A percentile compares a stretch with the other conserved stretches of the same genome.
Conservation (phyloP, 2,113 vertebrate species). For the Hydrochoerus hydrochaeris region DNA sequence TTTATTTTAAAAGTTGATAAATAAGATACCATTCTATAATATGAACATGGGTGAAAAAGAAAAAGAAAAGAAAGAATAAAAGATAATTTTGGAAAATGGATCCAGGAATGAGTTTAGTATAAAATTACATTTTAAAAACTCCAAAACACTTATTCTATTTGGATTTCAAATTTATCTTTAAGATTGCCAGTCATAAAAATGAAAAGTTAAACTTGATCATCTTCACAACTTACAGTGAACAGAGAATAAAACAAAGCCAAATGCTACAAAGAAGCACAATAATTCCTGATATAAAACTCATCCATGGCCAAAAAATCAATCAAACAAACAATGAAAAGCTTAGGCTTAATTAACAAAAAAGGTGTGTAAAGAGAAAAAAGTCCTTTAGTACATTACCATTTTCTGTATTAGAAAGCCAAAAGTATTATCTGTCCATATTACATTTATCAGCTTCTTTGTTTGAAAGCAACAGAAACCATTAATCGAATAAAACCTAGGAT, state of each 20-base stretch:
- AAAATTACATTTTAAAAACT: slow-evolving; percentile 34
- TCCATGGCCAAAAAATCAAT: background rate
- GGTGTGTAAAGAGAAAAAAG: background rate
- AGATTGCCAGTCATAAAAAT: background rate
- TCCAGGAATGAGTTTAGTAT: background rate
- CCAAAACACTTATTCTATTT: background rate
- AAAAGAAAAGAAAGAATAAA: background rate
- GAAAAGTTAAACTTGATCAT: slow-evolving; percentile 44
- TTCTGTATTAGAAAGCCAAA: background rate
- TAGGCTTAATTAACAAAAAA: slow-evolving; percentile 26
- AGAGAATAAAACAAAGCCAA: slow-evolving; percentile 38
- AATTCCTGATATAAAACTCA: background rate
- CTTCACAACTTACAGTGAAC: background rate
- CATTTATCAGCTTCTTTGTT: background rate
- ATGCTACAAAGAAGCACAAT: slow-evolving; percentile 14
- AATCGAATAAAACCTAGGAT: background rate
- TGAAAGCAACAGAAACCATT: background rate
- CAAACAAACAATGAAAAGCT: background rate
- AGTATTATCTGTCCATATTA: background rate
- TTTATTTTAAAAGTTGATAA: background rate
- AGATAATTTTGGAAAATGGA: slow-evolving; percentile 43
- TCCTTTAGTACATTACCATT: slow-evolving; percentile 1
- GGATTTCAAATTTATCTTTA: slow-evolving; percentile 41
- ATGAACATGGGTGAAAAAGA: background rate
- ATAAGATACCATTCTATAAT: slow-evolving; percentile 2